These are phyloP conservation scores for Lophius piscatorius DNA, from an alignment of 2,113 vertebrate species.

Conservation along the genomic window DNA sequence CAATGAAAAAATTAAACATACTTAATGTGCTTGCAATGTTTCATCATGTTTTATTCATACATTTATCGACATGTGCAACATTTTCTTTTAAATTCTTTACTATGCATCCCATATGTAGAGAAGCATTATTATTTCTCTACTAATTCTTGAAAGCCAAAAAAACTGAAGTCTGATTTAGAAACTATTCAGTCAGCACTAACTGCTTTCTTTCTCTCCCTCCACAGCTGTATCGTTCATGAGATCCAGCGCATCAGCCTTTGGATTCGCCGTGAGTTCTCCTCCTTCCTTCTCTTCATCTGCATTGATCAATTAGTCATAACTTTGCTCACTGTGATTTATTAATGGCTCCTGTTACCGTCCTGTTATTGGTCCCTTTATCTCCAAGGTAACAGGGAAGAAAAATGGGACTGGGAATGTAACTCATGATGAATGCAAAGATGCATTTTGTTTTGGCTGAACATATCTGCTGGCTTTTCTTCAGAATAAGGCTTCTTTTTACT, in stretches of 20 bases:
- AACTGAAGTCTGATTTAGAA: no score
- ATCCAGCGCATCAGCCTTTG: conserved; percentile 97
- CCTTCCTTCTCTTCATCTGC: conserved; percentile 35
- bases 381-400: conserved; percentile 68
- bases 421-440: conserved; percentile 28
- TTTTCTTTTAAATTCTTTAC: no score
- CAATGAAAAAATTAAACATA: no score
- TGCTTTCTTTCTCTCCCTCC: conserved; percentile 23
- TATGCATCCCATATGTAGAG: no score
- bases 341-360: conserved; percentile 30
- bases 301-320: conserved; percentile 66
- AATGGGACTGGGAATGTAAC: background rate
- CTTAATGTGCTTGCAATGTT: no score
- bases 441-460: conserved; percentile 14
- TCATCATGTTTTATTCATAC: no score
- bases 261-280: conserved; percentile 97
- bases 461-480: background rate
- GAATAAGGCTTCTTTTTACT: background rate
- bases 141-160: no score
- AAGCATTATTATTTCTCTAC: no score
- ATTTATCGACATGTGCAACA: no score
- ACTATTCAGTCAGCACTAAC: background rate
- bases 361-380: conserved; percentile 65
- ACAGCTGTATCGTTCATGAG: conserved; percentile 97
- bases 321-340: conserved; percentile 55